phyloP scores from a whole-genome alignment of 1,140 invertebrate species.

The Belonocnema kinseyi region DNA sequence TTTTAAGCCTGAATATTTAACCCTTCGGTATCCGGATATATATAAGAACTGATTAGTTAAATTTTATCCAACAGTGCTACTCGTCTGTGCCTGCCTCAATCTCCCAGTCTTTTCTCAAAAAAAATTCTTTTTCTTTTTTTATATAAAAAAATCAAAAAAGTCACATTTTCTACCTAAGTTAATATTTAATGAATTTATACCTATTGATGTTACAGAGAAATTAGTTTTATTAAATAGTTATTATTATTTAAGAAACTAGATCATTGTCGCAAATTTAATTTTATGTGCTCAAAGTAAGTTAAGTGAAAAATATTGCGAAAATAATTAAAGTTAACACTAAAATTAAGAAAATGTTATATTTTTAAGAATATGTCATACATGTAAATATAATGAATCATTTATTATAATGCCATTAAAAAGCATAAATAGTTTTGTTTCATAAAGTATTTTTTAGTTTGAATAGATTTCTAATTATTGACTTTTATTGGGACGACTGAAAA shows the following conservation, averaged over 20 bases:
- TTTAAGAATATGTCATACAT: constrained; percentile 19
- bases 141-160: too few relatives aligned
- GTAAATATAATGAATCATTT: constrained; percentile 15
- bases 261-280: too few relatives aligned
- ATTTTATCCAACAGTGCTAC: constrained; percentile 17
- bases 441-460: background rate
- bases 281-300: background rate
- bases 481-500: too few relatives aligned
- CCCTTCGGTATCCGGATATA: constrained; percentile 17
- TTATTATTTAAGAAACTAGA: too few relatives aligned
- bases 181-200: too few relatives aligned
- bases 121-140: background rate
- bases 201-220: too few relatives aligned
- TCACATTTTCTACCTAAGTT: too few relatives aligned
- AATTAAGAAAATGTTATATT: constrained; percentile 14
- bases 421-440: background rate
- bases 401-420: constrained; percentile 26
- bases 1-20: constrained; percentile 11
- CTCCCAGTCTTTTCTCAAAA: background rate
- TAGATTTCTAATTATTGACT: background rate
- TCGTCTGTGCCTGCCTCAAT: constrained; percentile 15
- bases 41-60: constrained; percentile 1
- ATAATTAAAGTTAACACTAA: background rate
- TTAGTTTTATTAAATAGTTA: too few relatives aligned
- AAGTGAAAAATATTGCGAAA: background rate